Evolutionary conservation across 2,797 vertebrate genomes (phyloP), one percentile per base, ranked within the genome.

Genomic region (Taenioides sp.): DNA sequence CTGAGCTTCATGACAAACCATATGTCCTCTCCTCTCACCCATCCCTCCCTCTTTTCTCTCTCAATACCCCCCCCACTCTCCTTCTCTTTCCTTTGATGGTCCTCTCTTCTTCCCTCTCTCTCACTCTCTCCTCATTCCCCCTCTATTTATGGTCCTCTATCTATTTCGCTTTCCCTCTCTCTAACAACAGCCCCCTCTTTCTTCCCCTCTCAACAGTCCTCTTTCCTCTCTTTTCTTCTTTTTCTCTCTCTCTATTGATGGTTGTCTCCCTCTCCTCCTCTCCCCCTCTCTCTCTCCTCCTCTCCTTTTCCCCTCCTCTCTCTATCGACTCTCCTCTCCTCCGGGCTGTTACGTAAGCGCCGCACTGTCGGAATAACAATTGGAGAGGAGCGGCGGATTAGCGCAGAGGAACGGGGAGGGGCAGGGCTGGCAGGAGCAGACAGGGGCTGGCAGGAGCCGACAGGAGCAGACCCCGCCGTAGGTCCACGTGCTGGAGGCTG

Each of bases 291-390:
- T 2, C 10, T 11, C 54, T 11, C 54, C 0, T 59, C 49, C 55
- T 28, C 74, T 80, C 79, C 76, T 77, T 84, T 74, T 50, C 78
- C 23, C 75, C 80, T 79, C 77, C 78, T 84, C 75, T 50, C 79
- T 76, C 78, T 86, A 87, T 85, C 79, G 84, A 80, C 86, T 75
- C 81, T 66, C 81, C 88, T 85, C 88, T 88, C 84, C 88, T 83
- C 84, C 72, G 73, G 80, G 72, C 73, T 74, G 85, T 92, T 91
- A 91, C 63, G 73, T 88, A 93, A 92, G 80, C 74, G 89, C 87
- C 75, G 77, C 81, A 72, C 82, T 81, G 84, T 91, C 83, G 83
- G 89, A 93, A 92, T 90, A 91, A 90, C 87, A 90, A 92, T 89
- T 86, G 86, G 17, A 27, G 22, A 25, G 81, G 81, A 88, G 77